phyloP scores from a whole-genome alignment of 2,797 vertebrate genomes.

The Huso huso region DNA sequence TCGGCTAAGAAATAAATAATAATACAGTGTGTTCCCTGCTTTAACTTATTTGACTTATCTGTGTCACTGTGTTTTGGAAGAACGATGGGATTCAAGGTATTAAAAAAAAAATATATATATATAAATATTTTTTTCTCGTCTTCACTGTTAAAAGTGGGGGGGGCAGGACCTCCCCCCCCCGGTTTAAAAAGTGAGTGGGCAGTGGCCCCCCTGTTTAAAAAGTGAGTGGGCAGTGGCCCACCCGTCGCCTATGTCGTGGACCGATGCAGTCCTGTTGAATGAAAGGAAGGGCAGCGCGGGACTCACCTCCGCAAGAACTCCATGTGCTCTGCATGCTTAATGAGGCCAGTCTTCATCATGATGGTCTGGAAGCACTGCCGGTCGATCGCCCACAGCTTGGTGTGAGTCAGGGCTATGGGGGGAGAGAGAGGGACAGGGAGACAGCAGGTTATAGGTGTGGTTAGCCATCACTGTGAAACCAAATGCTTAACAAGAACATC shows the following conservation, averaged over 20 bases:
- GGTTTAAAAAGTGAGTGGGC: too few relatives aligned
- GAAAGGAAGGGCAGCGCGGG: neutral
- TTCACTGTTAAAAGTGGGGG: too few relatives aligned
- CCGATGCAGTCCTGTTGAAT: neutral
- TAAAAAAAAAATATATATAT: too few relatives aligned
- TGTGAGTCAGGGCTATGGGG: slow-evolving; percentile 49
- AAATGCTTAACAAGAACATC: neutral
- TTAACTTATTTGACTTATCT: too few relatives aligned
- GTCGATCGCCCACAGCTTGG: slow-evolving; percentile 65
- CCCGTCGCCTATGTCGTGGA: neutral
- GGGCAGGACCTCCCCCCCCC: too few relatives aligned
- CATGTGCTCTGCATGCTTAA: slow-evolving; percentile 41
- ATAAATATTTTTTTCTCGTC: too few relatives aligned
- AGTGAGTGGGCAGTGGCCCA: too few relatives aligned
- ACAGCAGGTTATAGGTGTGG: neutral
- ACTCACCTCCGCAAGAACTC: slow-evolving; percentile 58
- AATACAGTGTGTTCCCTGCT: too few relatives aligned
- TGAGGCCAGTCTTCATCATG: slow-evolving; percentile 48
- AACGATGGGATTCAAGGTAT: too few relatives aligned
- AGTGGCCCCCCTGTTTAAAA: too few relatives aligned
- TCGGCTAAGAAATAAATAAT: too few relatives aligned
- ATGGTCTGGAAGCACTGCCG: slow-evolving; percentile 52
- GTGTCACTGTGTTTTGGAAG: too few relatives aligned
- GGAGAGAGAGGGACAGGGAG: slow-evolving; percentile 4
- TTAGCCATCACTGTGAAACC: neutral